phyloP scores from a whole-genome alignment of 2,888 invertebrate species.

The Callimorpha dominula region DNA sequence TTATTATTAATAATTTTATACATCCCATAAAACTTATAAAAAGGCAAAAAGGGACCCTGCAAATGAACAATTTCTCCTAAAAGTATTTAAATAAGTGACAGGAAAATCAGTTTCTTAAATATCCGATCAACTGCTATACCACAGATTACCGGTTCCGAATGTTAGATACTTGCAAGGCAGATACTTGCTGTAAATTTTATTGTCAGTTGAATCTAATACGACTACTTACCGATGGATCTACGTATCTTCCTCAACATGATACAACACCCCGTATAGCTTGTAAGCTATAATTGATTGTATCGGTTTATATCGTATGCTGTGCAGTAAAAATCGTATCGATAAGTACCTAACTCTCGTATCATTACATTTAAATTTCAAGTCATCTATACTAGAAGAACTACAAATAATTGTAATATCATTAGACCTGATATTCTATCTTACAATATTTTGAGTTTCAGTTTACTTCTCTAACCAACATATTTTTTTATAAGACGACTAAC shows the following conservation, averaged over 20 bases:
- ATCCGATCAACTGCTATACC: neutral
- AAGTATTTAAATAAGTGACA: neutral
- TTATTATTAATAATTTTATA: too few relatives aligned
- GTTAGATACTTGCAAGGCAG: neutral
- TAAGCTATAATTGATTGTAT: constrained; percentile 7
- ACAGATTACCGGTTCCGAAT: neutral
- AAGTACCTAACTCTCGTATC: neutral
- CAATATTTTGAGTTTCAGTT: neutral
- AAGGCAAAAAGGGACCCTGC: neutral
- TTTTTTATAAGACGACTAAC: neutral
- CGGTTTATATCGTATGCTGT: constrained; percentile 5
- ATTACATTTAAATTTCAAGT: neutral
- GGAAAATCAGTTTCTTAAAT: neutral
- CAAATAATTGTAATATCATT: neutral
- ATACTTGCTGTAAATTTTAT: neutral
- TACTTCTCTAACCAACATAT: too few relatives aligned
- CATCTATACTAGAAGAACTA: neutral
- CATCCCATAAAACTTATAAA: neutral
- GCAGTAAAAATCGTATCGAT: constrained; percentile 6
- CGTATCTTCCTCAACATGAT: neutral
- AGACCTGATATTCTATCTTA: neutral
- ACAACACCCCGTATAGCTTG: neutral
- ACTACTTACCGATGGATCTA: neutral
- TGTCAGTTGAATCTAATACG: neutral
- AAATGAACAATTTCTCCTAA: neutral